Percentiles rank a stretch among this genome's conserved stretches.
phyloP scores from a whole-genome alignment of 2,888 invertebrate genomes.

The Choreutis nemorana region DNA sequence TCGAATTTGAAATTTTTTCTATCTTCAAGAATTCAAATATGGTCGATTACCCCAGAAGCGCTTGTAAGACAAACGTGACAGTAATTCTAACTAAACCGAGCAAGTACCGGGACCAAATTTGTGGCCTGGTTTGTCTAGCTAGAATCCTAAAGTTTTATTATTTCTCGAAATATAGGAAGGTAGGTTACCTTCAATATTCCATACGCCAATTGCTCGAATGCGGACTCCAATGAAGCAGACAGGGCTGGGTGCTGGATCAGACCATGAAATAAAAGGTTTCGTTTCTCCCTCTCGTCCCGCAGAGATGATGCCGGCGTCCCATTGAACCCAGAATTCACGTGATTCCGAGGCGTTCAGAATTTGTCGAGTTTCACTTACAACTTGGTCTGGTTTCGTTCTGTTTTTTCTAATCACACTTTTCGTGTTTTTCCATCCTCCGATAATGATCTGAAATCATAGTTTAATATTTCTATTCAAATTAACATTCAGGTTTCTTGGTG shows the following conservation, averaged over 20 bases:
- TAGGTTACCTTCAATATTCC: slow-evolving; percentile 86
- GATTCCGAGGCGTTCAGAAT: slow-evolving; percentile 77
- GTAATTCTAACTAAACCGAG: slow-evolving; percentile 66
- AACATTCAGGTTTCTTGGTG: too few relatives aligned
- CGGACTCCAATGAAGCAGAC: slow-evolving; percentile 81
- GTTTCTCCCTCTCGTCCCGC: slow-evolving; percentile 78
- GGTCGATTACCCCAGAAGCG: slow-evolving; percentile 62
- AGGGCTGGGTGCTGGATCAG: slow-evolving; percentile 74
- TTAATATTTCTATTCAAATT: too few relatives aligned
- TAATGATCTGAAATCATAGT: slow-evolving; percentile 74
- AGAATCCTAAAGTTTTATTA: too few relatives aligned
- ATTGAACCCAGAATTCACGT: slow-evolving; percentile 86
- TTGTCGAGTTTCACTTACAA: slow-evolving; percentile 74
- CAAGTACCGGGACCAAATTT: slow-evolving; percentile 65
- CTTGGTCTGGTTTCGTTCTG: slow-evolving; percentile 77
- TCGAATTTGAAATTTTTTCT: slow-evolving; percentile 73
- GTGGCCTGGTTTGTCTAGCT: slow-evolving; percentile 69
- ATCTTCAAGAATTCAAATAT: slow-evolving; percentile 73
- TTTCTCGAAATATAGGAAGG: too few relatives aligned
- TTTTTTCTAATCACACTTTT: slow-evolving; percentile 86
- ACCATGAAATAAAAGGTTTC: slow-evolving; percentile 76
- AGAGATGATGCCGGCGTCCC: slow-evolving; percentile 73
- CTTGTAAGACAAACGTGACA: slow-evolving; percentile 69
- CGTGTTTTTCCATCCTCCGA: slow-evolving; percentile 88
- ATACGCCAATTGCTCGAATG: slow-evolving; percentile 82